Base-by-base conservation (phyloP, 2,888 invertebrate genomes). In the Hyppa rectilinea region DNA sequence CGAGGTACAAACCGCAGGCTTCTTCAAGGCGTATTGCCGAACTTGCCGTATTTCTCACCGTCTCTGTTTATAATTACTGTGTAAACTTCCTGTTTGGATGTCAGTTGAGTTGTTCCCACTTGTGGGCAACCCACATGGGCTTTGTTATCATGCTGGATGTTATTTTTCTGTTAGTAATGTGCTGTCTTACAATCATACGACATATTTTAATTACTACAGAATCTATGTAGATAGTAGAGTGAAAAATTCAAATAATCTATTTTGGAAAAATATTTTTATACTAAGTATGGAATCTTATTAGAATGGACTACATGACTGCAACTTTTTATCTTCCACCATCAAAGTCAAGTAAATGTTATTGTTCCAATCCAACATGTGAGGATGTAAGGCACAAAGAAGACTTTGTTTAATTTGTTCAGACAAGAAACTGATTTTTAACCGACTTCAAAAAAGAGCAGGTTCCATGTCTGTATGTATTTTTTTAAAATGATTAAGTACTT, bases 71-170 rank as follows among this genome's bases (percentile, higher is more conserved):
- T 49, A 64, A 43, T 61, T 52, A 26, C 4, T 38, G 10, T 64
- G n/a, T 45, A 50, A 58, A 62, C 53, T 65, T 68, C 31, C 61
- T 47, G 50, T 62, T 68, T 68, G 4, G 9, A 23, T 62, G 45
- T 17, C 2, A 52, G n/a, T 66, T 9, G 40, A 36, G 10, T 26
- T 36, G 43, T 76, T 60, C 45, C 50, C 55, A 56, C 10, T 64
- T 61, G 67, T 56, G 55, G 50, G 26, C 56, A 63, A 29, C 62
- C 36, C 77, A 68, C 80, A 77, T 77, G 80, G 68, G 26, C 26
- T 31, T 56, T 80, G 75, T 80, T 80, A 47, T 77, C 53, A 55
- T 63, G 26, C 0, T 43, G 23, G 17, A 17, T 23, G 34, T 47
- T 49, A 49, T 56, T 69, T 73, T 59, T 59, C 34, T 68, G 36